Conservation (phyloP, 2,797 vertebrate genomes). For the Sarcophilus harrisii region DNA sequence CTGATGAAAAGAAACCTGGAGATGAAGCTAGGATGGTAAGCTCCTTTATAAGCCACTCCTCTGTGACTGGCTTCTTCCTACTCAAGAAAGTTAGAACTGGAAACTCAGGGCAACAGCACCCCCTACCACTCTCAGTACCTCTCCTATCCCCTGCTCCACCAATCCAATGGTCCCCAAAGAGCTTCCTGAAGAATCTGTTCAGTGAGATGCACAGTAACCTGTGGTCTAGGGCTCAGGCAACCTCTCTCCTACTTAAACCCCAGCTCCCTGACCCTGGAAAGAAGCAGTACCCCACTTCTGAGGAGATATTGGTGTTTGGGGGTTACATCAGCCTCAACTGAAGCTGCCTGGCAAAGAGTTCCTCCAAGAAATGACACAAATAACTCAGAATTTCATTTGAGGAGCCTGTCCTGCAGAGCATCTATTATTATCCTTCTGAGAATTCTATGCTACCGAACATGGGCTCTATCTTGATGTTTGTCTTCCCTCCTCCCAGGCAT, state of each 20-base stretch:
- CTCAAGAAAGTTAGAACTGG: slow-evolving; percentile 65
- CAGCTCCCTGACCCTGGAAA: slow-evolving; percentile 77
- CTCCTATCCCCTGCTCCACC: slow-evolving; percentile 81
- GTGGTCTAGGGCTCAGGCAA: slow-evolving; percentile 77
- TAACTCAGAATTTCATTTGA: slow-evolving; percentile 92
- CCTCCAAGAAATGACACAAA: slow-evolving; percentile 85
- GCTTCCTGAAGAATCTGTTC: slow-evolving; percentile 79
- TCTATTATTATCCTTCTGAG: slow-evolving; percentile 93
- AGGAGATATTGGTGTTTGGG: slow-evolving; percentile 94
- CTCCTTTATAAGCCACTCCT: slow-evolving; percentile 55
- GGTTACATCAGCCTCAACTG: slow-evolving; percentile 91
- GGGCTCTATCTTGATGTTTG: slow-evolving; percentile 78
- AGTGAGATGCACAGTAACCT: slow-evolving; percentile 87
- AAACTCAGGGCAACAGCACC: slow-evolving; percentile 65
- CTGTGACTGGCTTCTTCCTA: slow-evolving; percentile 63
- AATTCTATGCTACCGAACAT: slow-evolving; percentile 84
- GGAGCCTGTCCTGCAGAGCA: slow-evolving; percentile 90
- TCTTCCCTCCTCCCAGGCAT: slow-evolving; percentile 49
- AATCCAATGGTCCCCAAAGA: slow-evolving; percentile 82
- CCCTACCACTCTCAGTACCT: slow-evolving; percentile 51
- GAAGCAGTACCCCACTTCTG: slow-evolving; percentile 91
- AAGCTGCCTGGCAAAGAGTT: slow-evolving; percentile 91
- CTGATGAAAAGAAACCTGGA: too few species aligned
- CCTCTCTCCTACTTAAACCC: slow-evolving; percentile 1
- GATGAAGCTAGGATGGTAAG: slow-evolving; percentile 63